Evolutionary conservation across 2,888 invertebrate species (phyloP).

Genomic region (Mythimna pallens): DNA sequence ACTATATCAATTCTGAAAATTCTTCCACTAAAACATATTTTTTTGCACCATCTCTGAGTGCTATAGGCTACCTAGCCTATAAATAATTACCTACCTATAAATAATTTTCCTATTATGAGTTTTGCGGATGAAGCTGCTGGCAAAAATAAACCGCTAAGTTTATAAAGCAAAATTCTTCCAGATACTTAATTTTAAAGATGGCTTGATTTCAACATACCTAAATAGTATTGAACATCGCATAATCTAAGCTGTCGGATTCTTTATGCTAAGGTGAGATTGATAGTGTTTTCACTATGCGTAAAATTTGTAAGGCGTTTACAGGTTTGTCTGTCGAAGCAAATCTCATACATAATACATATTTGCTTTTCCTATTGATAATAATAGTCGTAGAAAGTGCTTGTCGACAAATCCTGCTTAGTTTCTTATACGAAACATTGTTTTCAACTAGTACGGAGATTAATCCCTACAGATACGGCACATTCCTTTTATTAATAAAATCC

Average conservation of each 20-base stretch:
- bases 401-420: conserved; percentile 2
- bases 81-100: no score
- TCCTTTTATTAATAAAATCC: conserved; percentile 54
- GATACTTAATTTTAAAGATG: no score
- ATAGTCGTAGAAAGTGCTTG: conserved; percentile 1
- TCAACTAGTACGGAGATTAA: conserved; percentile 27
- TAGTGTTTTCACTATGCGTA: background rate
- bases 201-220: background rate
- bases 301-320: background rate
- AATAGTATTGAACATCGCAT: background rate
- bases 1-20: no score
- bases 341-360: background rate
- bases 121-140: no score
- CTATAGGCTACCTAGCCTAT: no score
- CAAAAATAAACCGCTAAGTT: no score
- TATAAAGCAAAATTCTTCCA: no score
- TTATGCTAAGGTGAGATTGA: background rate
- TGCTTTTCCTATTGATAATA: background rate
- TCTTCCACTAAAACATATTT: no score
- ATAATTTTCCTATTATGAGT: no score
- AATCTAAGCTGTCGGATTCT: background rate
- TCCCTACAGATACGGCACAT: conserved; percentile 42
- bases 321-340: background rate
- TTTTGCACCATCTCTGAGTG: no score
- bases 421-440: background rate